phyloP scores from a whole-genome alignment of 2,113 vertebrate species.

The Hydrochoerus hydrochaeris region DNA sequence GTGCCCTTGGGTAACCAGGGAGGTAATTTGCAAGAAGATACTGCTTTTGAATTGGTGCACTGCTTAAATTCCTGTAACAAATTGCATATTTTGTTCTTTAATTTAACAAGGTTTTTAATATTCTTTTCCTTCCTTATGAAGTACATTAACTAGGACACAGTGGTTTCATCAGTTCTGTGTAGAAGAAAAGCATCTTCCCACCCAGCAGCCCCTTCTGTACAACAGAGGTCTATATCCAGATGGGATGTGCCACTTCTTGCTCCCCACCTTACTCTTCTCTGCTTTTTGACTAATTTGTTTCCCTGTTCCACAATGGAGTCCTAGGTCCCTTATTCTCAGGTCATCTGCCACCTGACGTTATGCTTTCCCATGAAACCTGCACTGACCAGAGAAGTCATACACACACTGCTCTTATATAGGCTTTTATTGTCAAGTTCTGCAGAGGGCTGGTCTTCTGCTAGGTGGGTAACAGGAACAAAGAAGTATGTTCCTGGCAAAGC shows the following conservation, averaged over 20 bases:
- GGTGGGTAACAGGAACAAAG: neutral
- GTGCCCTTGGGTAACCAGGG: neutral
- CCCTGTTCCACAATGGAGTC: too few species aligned
- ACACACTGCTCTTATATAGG: neutral
- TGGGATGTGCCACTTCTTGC: neutral
- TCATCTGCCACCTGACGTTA: neutral
- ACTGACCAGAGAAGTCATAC: neutral
- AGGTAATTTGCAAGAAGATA: accelerated
- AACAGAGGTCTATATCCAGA: neutral
- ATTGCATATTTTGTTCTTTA: neutral
- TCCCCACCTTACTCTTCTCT: neutral
- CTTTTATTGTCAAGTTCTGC: neutral
- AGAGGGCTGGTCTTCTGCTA: neutral
- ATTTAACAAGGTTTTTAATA: neutral
- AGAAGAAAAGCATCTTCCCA: neutral
- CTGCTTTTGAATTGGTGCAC: neutral
- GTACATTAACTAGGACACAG: neutral
- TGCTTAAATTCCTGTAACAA: too few species aligned
- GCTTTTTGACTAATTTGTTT: neutral
- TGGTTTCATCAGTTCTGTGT: neutral
- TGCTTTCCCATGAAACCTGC: neutral
- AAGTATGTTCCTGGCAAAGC: neutral
- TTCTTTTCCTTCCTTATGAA: neutral
- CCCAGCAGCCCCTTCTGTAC: too few species aligned
- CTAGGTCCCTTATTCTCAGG: neutral